These are phyloP conservation scores for Eumeta japonica DNA, from an alignment of 1,140 invertebrate species.

Conservation along the genomic window DNA sequence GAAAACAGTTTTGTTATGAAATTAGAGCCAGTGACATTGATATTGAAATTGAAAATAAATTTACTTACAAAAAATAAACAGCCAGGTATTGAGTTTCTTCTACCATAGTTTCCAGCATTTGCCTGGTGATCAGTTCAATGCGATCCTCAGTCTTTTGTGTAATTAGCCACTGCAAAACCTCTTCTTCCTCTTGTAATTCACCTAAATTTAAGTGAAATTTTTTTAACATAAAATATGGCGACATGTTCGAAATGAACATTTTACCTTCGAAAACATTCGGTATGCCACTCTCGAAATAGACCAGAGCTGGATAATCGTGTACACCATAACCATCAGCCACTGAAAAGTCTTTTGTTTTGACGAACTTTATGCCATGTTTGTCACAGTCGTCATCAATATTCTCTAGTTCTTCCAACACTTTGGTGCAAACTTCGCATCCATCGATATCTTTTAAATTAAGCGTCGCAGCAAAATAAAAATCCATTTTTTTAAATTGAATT, in stretches of 20 bases:
- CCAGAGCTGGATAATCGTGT: constrained; percentile 85
- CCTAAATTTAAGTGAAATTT: constrained; percentile 43
- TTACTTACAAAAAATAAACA: constrained; percentile 89
- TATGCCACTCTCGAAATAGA: constrained; percentile 86
- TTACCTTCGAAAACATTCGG: constrained; percentile 89
- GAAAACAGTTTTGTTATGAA: too few species aligned
- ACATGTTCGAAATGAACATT: background rate
- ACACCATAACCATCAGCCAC: constrained; percentile 85
- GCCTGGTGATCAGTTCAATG: constrained; percentile 88
- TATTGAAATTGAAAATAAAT: too few species aligned
- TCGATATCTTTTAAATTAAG: too few species aligned
- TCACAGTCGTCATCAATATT: constrained; percentile 95
- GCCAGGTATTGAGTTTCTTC: constrained; percentile 90
- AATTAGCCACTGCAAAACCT: constrained; percentile 90
- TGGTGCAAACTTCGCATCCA: constrained; percentile 81
- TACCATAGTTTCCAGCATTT: constrained; percentile 88
- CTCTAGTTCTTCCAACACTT: constrained; percentile 86
- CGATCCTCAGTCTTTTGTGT: constrained; percentile 90
- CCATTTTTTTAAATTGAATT: too few species aligned
- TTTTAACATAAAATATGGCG: background rate
- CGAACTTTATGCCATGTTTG: constrained; percentile 86
- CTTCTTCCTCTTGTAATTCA: constrained; percentile 83
- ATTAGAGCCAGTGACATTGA: too few species aligned
- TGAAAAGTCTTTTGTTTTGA: constrained; percentile 85
- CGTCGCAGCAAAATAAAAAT: too few species aligned